These are phyloP conservation scores for Fukomys damarensis DNA, from an alignment of 2,113 vertebrate species.

Conservation along the genomic window DNA sequence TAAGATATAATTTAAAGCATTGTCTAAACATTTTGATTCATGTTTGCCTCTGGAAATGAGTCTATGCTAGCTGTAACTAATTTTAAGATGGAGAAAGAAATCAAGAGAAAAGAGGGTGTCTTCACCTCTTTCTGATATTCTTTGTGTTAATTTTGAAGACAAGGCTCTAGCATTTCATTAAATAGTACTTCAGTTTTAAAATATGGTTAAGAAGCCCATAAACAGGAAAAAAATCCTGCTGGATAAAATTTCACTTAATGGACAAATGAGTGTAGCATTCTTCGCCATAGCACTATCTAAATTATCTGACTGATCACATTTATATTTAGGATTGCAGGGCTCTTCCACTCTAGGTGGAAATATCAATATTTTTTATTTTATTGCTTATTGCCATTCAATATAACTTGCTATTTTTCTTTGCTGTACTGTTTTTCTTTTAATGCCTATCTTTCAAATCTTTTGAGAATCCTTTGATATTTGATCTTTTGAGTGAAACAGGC, in stretches of 20 bases:
- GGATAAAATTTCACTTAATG: background rate
- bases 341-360: background rate
- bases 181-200: conserved; percentile 16
- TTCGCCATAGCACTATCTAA: background rate
- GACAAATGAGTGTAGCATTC: background rate
- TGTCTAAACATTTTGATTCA: background rate
- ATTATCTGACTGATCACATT: background rate
- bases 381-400: background rate
- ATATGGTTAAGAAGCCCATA: background rate
- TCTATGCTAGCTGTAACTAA: background rate
- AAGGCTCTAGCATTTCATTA: conserved; percentile 8
- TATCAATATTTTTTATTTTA: conserved; percentile 4
- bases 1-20: conserved; percentile 18
- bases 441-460: conserved; percentile 35
- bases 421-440: background rate
- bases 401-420: conserved; percentile 5
- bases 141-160: conserved; percentile 28
- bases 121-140: background rate
- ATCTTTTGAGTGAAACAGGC: background rate
- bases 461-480: background rate
- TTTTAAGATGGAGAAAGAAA: background rate
- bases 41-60: background rate
- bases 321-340: background rate
- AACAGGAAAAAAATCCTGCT: background rate
- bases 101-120: background rate